A percentile compares a stretch with the other conserved stretches of the same genome.
Evolutionary conservation across 2,888 invertebrate genomes (phyloP).

Genomic region (Globia sparganii): DNA sequence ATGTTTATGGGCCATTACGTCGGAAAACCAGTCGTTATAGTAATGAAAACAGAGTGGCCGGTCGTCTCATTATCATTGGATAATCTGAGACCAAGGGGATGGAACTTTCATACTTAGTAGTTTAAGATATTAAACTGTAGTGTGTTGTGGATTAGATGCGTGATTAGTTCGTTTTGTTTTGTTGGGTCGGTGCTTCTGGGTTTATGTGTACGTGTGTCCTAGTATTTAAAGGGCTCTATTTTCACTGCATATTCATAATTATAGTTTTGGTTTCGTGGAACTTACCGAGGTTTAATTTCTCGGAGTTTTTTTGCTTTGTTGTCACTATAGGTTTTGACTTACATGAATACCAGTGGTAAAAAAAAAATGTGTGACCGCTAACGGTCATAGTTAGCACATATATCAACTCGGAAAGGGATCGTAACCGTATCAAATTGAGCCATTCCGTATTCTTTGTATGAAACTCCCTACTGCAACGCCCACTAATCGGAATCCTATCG

Average conservation of each 20-base stretch:
- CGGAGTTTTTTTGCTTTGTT: neutral
- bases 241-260: neutral
- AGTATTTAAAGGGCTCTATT: neutral
- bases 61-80: slow-evolving; percentile 85
- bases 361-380: too few species aligned
- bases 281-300: neutral
- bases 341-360: too few species aligned
- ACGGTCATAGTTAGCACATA: too few species aligned
- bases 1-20: slow-evolving; percentile 88
- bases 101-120: slow-evolving; percentile 68
- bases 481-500: too few species aligned
- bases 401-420: too few species aligned
- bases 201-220: slow-evolving; percentile 7
- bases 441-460: too few species aligned
- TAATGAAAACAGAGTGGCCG: slow-evolving; percentile 88
- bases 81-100: slow-evolving; percentile 78
- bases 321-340: neutral
- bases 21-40: slow-evolving; percentile 84
- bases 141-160: slow-evolving; percentile 61
- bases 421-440: too few species aligned
- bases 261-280: neutral
- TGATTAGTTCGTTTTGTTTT: slow-evolving; percentile 61
- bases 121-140: slow-evolving; percentile 68
- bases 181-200: slow-evolving; percentile 25
- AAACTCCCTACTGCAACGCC: too few species aligned